These are phyloP conservation scores for Pelmatolapia mariae DNA, from an alignment of 2,113 vertebrate genomes.

Conservation along the genomic window DNA sequence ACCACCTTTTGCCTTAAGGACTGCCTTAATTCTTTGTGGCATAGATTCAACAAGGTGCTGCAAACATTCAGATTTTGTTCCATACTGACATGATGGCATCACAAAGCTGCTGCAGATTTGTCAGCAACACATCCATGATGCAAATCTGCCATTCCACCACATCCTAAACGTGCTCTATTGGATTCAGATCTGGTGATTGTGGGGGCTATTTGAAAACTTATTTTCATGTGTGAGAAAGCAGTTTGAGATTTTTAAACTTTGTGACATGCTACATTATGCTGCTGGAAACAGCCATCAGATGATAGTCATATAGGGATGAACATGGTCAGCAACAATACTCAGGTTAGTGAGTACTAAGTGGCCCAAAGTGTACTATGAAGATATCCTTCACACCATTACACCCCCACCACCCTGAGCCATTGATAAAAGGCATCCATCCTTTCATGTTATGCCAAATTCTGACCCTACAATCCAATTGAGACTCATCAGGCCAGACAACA, in stretches of 20 bases:
- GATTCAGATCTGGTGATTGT: background rate
- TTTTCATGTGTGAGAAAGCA: background rate
- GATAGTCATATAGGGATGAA: background rate
- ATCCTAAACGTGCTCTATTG: background rate
- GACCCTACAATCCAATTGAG: background rate
- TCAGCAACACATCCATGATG: background rate
- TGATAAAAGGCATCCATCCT: background rate
- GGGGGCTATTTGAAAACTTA: background rate
- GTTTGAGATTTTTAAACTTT: background rate
- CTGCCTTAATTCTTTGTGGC: background rate
- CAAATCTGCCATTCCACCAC: background rate
- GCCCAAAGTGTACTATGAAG: background rate
- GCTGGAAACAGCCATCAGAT: background rate
- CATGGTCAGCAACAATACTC: background rate
- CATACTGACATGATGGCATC: background rate
- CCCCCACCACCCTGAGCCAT: background rate
- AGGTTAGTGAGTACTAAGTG: background rate
- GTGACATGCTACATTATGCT: background rate
- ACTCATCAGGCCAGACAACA: accelerated
- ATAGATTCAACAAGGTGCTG: background rate
- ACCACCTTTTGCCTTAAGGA: background rate
- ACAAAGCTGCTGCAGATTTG: accelerated
- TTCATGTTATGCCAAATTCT: background rate
- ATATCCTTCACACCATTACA: background rate
- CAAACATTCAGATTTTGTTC: background rate